A percentile compares a stretch with the other conserved stretches of the same genome.
Conservation (phyloP, 2,113 vertebrate genomes). For the Hyaena hyaena region DNA sequence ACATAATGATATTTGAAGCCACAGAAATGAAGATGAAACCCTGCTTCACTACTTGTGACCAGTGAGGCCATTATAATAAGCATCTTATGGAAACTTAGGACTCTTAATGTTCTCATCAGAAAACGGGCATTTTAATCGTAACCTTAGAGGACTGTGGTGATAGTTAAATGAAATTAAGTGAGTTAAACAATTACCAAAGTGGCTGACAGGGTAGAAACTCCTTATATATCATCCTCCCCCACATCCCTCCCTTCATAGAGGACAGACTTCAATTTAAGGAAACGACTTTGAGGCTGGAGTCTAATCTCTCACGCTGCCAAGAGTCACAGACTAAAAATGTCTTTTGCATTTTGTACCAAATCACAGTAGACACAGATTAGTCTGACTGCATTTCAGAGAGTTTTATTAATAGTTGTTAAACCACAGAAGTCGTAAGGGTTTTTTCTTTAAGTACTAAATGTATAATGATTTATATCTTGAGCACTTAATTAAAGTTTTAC, state of each 20-base stretch:
- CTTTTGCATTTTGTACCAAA: neutral
- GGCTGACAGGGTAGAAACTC: neutral
- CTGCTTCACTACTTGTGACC: neutral
- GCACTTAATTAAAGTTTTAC: neutral
- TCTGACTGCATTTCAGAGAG: neutral
- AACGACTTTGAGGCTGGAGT: neutral
- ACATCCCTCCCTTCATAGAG: neutral
- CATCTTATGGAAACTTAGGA: neutral
- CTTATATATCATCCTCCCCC: neutral
- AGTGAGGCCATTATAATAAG: too few species aligned
- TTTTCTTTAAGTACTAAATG: neutral
- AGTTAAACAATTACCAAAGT: neutral
- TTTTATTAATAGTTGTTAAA: slow-evolving; percentile 23
- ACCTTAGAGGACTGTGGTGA: neutral
- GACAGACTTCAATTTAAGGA: neutral
- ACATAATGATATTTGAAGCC: neutral
- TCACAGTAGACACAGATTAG: neutral
- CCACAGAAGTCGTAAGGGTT: neutral
- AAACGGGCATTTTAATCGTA: neutral
- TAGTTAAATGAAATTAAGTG: neutral
- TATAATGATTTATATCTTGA: neutral
- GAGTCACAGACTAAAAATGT: neutral
- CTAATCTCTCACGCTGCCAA: neutral
- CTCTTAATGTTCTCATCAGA: neutral
- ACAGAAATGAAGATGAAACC: neutral